Conservation (phyloP, 2,888 invertebrate genomes). For the Lobophora halterata region DNA sequence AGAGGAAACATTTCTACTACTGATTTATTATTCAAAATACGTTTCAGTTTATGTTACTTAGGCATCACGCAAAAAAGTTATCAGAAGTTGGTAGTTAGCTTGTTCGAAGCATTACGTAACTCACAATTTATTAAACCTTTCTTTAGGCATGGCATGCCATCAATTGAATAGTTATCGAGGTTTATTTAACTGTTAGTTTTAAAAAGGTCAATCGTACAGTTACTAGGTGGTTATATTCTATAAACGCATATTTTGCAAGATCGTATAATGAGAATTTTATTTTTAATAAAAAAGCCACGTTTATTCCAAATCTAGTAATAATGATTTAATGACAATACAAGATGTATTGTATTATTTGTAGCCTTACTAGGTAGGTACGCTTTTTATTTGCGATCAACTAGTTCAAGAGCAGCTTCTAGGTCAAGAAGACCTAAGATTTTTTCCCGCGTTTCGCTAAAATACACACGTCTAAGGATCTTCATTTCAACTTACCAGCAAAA, state of each 20-base stretch:
- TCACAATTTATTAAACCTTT: conserved; percentile 2
- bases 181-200: too few relatives aligned
- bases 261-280: too few relatives aligned
- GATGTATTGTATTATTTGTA: too few relatives aligned
- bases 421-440: conserved; percentile 21
- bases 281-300: too few relatives aligned
- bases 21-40: not conserved
- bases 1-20: too few relatives aligned
- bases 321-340: too few relatives aligned
- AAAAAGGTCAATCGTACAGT: too few relatives aligned
- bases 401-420: conserved; percentile 42
- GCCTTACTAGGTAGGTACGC: too few relatives aligned
- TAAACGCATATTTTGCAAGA: too few relatives aligned
- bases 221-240: too few relatives aligned
- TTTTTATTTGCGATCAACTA: conserved; percentile 3
- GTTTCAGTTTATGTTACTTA: too few relatives aligned
- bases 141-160: conserved; percentile 20
- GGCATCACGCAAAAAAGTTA: conserved; percentile 11
- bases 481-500: conserved; percentile 21
- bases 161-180: not conserved
- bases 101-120: conserved; percentile 16
- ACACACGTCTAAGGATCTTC: not conserved
- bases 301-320: too few relatives aligned
- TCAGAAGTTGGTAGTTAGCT: conserved; percentile 8
- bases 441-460: conserved; percentile 1